These are phyloP conservation scores for Drosophila ustulata DNA, from an alignment of 2,888 invertebrate species.

Conservation along the genomic window DNA sequence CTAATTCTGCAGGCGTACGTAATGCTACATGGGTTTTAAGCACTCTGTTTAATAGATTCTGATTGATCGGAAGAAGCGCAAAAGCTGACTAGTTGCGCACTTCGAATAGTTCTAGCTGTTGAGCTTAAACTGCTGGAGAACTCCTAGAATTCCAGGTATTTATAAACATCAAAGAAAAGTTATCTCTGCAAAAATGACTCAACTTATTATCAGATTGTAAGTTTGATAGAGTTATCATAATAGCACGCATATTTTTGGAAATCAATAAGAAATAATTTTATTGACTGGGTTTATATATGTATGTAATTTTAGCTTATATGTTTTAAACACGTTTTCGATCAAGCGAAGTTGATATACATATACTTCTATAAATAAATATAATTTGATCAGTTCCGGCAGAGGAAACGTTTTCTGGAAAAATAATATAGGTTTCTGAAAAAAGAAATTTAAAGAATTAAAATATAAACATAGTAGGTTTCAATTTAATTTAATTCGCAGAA, in stretches of 20 bases:
- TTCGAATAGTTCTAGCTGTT: neutral
- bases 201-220: neutral
- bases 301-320: no score
- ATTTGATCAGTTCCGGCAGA: no score
- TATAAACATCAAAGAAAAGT: neutral
- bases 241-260: neutral
- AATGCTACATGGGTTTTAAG: constrained; percentile 2
- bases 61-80: constrained; percentile 3
- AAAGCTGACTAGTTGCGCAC: neutral
- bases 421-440: no score
- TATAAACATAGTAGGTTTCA: no score
- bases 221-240: neutral
- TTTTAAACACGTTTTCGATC: no score
- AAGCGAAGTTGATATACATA: no score
- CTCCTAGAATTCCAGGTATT: neutral
- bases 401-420: no score
- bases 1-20: constrained; percentile 6
- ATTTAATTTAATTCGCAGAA: no score
- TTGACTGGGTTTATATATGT: no score
- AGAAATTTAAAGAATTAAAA: no score
- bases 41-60: neutral
- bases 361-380: no score
- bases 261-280: neutral
- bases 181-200: neutral
- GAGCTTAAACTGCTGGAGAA: neutral